Conservation (phyloP, 1,140 invertebrate genomes). For the Plutomurus gul region DNA sequence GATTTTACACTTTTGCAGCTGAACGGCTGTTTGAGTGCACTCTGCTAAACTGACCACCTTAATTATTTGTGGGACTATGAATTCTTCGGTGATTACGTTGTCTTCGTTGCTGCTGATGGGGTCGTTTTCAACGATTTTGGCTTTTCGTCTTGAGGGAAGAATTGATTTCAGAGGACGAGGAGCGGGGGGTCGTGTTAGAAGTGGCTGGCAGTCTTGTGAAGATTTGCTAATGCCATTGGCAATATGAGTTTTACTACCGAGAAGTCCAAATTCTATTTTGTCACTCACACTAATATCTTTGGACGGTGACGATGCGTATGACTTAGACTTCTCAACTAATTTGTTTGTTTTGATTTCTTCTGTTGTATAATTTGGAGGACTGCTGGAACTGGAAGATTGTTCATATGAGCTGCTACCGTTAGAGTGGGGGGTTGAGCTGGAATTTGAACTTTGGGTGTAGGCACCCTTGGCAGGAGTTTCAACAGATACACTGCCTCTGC, state of each 20-base stretch:
- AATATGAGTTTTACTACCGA: background rate
- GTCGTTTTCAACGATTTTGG: background rate
- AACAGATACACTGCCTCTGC: background rate
- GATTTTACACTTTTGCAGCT: background rate
- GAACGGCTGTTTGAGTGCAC: background rate
- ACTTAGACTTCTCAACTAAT: background rate
- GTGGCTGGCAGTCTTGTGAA: background rate
- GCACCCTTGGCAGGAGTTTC: background rate
- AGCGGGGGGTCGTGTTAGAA: background rate
- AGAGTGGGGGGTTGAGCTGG: background rate
- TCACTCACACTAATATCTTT: slow-evolving; percentile 17
- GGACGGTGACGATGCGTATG: background rate
- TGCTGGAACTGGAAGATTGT: background rate
- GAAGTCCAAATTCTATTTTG: slow-evolving; percentile 4
- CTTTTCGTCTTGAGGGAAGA: background rate
- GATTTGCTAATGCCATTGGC: background rate
- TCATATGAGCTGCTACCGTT: slow-evolving; percentile 8
- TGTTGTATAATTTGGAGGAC: background rate
- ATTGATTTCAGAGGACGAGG: background rate
- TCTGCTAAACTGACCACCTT: slow-evolving; percentile 9
- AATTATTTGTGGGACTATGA: slow-evolving; percentile 18
- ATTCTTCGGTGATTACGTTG: slow-evolving; percentile 9
- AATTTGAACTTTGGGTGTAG: background rate
- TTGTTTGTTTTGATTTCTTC: background rate
- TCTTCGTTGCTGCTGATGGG: background rate